phyloP scores from a whole-genome alignment of 1,140 invertebrate genomes.

The Holotrichia oblita region DNA sequence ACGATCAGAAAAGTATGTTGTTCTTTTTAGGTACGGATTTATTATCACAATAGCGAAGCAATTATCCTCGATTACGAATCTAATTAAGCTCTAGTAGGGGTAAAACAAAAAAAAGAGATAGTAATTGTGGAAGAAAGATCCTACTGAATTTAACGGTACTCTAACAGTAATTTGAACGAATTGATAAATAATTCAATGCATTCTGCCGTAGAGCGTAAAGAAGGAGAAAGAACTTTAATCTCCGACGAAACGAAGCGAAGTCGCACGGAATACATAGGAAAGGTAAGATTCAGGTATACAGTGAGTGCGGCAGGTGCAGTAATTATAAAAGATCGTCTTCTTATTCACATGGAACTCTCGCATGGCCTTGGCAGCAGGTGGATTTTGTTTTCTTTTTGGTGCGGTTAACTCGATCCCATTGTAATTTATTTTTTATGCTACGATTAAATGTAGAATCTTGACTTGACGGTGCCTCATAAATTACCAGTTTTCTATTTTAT shows the following conservation, averaged over 20 bases:
- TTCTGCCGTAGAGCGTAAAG: background rate
- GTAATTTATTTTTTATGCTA: constrained; percentile 26
- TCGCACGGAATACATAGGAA: background rate
- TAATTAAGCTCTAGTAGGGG: background rate
- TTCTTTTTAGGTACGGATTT: background rate
- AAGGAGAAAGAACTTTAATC: background rate
- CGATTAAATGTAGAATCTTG: constrained; percentile 22
- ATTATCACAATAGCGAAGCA: background rate
- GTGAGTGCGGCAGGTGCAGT: constrained; percentile 23
- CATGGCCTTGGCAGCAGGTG: constrained; percentile 22
- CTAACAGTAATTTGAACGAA: constrained; percentile 25
- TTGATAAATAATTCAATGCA: constrained; percentile 30
- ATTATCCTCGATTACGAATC: constrained; percentile 24
- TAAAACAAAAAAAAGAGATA: background rate
- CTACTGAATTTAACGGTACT: constrained; percentile 20
- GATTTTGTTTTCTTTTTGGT: constrained; percentile 25
- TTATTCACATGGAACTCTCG: constrained; percentile 33
- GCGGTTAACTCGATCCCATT: constrained; percentile 22
- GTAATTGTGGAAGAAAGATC: constrained; percentile 16
- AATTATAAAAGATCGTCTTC: constrained; percentile 34
- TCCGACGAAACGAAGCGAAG: constrained; percentile 11
- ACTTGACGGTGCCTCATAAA: constrained; percentile 18
- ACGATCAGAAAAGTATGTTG: too few species aligned
- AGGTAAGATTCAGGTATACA: constrained; percentile 35
- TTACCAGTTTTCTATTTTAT: constrained; percentile 27